Evolutionary conservation across 2,888 invertebrate species (phyloP).

Genomic region (Clunio marinus): DNA sequence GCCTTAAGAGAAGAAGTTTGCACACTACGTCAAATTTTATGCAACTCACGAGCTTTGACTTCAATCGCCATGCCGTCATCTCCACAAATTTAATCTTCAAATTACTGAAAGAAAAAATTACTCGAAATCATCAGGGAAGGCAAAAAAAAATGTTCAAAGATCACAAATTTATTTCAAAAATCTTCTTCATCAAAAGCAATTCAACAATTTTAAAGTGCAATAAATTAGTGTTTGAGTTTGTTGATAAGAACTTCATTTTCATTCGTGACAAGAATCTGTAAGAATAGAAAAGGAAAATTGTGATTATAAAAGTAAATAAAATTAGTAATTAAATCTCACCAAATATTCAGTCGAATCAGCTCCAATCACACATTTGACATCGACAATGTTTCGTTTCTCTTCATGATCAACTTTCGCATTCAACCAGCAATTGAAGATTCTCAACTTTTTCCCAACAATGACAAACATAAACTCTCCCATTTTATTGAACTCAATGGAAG

Average conservation of each 20-base stretch:
- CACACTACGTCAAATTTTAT: slow-evolving; percentile 62
- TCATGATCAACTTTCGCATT: not conserved
- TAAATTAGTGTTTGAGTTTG: slow-evolving; percentile 14
- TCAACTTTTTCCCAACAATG: not conserved
- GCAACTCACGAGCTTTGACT: slow-evolving; percentile 19
- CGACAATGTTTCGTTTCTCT: slow-evolving; percentile 8
- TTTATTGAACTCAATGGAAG: slow-evolving; percentile 13
- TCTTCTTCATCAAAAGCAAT: not conserved
- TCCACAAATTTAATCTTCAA: not conserved
- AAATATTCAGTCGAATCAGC: slow-evolving; percentile 17
- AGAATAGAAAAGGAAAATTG: not conserved
- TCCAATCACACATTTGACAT: slow-evolving; percentile 17
- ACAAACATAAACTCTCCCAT: slow-evolving; percentile 25
- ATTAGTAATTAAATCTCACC: slow-evolving; percentile 1
- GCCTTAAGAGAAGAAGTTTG: slow-evolving; percentile 76
- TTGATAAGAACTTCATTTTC: slow-evolving; percentile 25
- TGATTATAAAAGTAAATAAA: not conserved
- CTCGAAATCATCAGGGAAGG: not conserved
- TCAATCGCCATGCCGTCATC: not conserved
- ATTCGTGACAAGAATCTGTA: slow-evolving; percentile 25
- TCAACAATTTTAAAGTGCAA: slow-evolving; percentile 8
- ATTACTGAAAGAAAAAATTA: not conserved
- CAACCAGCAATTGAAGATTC: slow-evolving; percentile 25
- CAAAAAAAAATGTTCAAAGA: too few relatives aligned
- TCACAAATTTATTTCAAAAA: not conserved